Conservation (phyloP, 2,113 vertebrate species). For the Pituophis catenifer region DNA sequence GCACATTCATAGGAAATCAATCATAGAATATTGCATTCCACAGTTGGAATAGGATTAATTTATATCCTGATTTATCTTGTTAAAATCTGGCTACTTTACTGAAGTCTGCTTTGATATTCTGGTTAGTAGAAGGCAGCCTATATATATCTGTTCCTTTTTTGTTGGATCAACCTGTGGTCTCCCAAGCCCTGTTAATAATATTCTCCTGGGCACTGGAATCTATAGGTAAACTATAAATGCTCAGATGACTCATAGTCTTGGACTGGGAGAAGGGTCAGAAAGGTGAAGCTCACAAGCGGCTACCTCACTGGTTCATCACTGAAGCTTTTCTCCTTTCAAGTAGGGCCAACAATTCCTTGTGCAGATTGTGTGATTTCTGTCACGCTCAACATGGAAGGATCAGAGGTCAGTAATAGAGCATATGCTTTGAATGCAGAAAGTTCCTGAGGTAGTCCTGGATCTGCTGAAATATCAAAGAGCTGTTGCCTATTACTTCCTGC, state of each 20-base stretch:
- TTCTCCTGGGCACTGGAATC: neutral
- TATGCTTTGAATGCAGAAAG: neutral
- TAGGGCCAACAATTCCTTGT: neutral
- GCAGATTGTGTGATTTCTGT: neutral
- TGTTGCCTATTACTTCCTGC: neutral
- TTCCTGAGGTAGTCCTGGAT: neutral
- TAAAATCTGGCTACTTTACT: neutral
- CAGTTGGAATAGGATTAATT: neutral
- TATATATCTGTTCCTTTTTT: neutral
- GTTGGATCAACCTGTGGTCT: neutral
- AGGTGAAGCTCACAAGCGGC: neutral
- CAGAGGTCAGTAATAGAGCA: neutral
- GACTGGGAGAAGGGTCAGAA: neutral
- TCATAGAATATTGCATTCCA: neutral
- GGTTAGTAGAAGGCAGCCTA: neutral
- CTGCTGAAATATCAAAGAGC: neutral
- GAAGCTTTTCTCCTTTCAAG: neutral
- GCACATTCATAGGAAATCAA: neutral
- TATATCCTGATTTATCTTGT: neutral
- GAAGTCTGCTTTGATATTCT: neutral
- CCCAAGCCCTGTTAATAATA: neutral
- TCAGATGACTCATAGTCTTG: neutral
- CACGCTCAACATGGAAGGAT: neutral
- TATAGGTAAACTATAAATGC: neutral
- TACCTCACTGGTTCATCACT: neutral